Evolutionary conservation across 2,797 vertebrate genomes (phyloP).

Genomic region (Gephyroberyx darwinii): DNA sequence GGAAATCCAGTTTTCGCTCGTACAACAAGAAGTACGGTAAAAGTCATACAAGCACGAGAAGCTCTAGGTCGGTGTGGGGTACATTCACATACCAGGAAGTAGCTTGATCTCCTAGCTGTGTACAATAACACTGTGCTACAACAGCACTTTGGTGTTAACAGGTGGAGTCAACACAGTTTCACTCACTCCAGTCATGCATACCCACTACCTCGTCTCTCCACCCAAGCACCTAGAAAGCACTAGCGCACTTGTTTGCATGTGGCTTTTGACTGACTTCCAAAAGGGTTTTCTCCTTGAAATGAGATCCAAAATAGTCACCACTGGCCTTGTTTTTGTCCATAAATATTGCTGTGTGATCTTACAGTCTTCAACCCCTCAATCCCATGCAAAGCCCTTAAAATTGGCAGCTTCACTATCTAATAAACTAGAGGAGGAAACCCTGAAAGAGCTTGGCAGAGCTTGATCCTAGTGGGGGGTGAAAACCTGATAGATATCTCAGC

Average conservation of each 20-base stretch:
- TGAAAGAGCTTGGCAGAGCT: not conserved
- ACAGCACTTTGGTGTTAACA: too few relatives aligned
- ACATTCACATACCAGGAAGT: too few relatives aligned
- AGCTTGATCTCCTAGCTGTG: too few relatives aligned
- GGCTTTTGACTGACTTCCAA: not conserved
- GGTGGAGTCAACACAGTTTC: too few relatives aligned
- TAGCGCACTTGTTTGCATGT: not conserved
- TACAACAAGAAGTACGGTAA: too few relatives aligned
- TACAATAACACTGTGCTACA: too few relatives aligned
- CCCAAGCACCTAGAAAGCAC: too few relatives aligned
- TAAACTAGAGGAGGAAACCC: not conserved
- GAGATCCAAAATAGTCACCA: not conserved
- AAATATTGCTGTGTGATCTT: constrained; percentile 5
- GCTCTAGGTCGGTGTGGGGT: too few relatives aligned
- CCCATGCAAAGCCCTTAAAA: not conserved
- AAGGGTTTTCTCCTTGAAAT: not conserved
- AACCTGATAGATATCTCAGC: not conserved
- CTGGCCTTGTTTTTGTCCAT: not conserved
- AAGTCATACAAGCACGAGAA: too few relatives aligned
- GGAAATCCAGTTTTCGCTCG: too few relatives aligned
- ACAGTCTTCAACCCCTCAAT: constrained; percentile 7
- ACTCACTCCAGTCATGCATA: too few relatives aligned
- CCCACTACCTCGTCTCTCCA: too few relatives aligned
- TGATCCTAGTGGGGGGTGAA: constrained; percentile 4
- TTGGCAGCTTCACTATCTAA: not conserved